phyloP scores from a whole-genome alignment of 1,140 invertebrate genomes.

The Pissodes strobi region DNA sequence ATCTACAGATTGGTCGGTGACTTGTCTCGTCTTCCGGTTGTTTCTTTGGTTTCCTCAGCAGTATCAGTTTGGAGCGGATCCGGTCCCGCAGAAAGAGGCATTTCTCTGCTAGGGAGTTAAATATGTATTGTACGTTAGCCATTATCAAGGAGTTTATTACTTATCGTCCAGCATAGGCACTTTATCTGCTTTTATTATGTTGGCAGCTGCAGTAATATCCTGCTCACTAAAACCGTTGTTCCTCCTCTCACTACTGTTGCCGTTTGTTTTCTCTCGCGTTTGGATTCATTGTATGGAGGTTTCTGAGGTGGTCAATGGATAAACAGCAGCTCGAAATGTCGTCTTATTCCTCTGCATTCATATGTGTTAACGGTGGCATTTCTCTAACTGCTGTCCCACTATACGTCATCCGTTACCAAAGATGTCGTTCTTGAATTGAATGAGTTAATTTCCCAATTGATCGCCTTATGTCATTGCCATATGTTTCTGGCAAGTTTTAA shows the following conservation, averaged over 20 bases:
- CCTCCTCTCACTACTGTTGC: neutral
- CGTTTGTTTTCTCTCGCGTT: neutral
- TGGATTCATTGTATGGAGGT: neutral
- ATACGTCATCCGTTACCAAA: neutral
- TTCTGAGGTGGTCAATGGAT: neutral
- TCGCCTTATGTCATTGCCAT: too few relatives aligned
- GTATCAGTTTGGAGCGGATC: neutral
- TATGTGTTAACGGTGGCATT: neutral
- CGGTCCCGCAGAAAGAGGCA: neutral
- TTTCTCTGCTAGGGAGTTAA: too few relatives aligned
- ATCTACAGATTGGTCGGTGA: neutral
- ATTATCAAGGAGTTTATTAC: neutral
- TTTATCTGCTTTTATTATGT: neutral
- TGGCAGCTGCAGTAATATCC: neutral
- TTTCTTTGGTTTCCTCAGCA: neutral
- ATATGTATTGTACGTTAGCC: neutral
- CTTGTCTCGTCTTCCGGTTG: neutral
- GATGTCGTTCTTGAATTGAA: too few relatives aligned
- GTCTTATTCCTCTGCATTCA: neutral
- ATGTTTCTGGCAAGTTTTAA: too few relatives aligned
- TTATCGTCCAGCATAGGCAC: neutral
- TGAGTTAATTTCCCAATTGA: too few relatives aligned
- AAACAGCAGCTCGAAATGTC: neutral
- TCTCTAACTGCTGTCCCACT: neutral
- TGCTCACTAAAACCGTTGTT: neutral